phyloP scores from a whole-genome alignment of 2,888 invertebrate species.

The Limnephilus rhombicus region DNA sequence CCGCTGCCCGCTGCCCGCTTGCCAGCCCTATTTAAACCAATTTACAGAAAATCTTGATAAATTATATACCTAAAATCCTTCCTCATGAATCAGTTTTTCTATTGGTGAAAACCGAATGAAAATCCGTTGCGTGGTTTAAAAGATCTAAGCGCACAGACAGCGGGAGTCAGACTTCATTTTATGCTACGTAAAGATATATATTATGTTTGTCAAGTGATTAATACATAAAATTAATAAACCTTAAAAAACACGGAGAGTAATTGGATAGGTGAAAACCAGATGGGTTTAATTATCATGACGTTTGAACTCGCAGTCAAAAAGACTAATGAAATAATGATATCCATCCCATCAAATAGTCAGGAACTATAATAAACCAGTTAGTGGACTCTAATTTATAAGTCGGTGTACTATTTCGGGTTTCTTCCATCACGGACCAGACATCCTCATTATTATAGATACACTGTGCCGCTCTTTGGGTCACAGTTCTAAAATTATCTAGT shows the following conservation, averaged over 20 bases:
- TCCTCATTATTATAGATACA: slow-evolving; percentile 12
- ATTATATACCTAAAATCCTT: too few relatives aligned
- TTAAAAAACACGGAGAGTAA: not conserved
- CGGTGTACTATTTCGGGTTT: slow-evolving; percentile 33
- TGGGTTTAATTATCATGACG: not conserved
- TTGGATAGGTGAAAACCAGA: not conserved
- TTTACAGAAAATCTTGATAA: too few relatives aligned
- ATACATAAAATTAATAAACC: too few relatives aligned
- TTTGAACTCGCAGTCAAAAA: not conserved
- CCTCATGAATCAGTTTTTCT: too few relatives aligned
- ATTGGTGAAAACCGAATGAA: too few relatives aligned
- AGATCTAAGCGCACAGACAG: too few relatives aligned
- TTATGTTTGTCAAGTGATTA: too few relatives aligned
- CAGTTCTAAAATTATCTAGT: slow-evolving; percentile 53
- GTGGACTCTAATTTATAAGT: not conserved
- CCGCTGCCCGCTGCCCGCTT: too few relatives aligned
- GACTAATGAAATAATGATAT: not conserved
- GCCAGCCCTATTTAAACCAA: too few relatives aligned
- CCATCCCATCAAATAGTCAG: not conserved
- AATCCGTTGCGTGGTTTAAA: too few relatives aligned
- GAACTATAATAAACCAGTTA: not conserved
- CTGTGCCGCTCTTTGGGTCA: slow-evolving; percentile 42
- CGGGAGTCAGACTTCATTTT: too few relatives aligned
- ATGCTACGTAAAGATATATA: too few relatives aligned
- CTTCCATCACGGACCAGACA: slow-evolving; percentile 20